Evolutionary conservation across 2,113 vertebrate species (phyloP).

Genomic region (Benitochromis conjunctus): DNA sequence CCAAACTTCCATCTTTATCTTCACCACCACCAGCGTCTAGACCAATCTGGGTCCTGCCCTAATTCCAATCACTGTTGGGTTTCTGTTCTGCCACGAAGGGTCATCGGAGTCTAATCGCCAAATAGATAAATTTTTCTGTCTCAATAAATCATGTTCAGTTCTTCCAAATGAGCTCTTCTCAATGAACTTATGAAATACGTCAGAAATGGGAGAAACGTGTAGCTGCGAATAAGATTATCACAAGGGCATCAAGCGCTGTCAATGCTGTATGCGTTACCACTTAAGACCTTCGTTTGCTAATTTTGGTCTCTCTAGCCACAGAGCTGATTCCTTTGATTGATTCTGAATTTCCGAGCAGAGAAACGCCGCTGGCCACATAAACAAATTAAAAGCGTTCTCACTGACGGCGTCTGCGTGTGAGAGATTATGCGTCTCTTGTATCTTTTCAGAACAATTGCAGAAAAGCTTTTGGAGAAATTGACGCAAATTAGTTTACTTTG

Average conservation of each 20-base stretch:
- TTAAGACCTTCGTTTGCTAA: constrained; percentile 27
- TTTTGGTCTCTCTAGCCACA: background rate
- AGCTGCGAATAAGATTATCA: background rate
- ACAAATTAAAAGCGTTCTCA: constrained; percentile 40
- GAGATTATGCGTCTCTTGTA: constrained; percentile 45
- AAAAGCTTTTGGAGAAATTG: background rate
- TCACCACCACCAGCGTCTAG: background rate
- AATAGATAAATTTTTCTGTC: background rate
- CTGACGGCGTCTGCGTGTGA: constrained; percentile 18
- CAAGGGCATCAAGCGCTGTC: background rate
- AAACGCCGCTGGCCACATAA: constrained; percentile 16
- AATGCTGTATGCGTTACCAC: background rate
- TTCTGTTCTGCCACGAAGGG: background rate
- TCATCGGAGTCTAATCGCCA: background rate
- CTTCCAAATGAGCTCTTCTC: background rate
- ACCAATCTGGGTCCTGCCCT: background rate
- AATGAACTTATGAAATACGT: background rate
- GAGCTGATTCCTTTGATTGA: constrained; percentile 23
- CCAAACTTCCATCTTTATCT: background rate
- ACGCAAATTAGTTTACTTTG: constrained; percentile 25
- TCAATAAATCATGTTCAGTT: background rate
- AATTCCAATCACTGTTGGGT: background rate
- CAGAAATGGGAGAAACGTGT: background rate
- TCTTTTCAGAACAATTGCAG: constrained; percentile 21
- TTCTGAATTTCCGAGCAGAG: background rate